Evolutionary conservation across 1,140 invertebrate species (phyloP).

Genomic region (Hirudo medicinalis): DNA sequence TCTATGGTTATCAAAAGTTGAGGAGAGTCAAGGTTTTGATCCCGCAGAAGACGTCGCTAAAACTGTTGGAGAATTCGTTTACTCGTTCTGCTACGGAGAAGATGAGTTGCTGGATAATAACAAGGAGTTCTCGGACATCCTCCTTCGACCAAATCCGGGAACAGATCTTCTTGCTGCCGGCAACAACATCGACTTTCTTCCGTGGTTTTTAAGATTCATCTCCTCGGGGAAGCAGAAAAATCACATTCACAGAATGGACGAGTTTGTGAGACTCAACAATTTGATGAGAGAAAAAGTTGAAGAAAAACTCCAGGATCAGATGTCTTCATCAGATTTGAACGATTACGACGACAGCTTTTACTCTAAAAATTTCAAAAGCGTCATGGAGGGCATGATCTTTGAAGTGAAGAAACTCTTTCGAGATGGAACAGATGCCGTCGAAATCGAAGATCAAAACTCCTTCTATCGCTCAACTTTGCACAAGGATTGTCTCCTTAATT

Average conservation of each 20-base stretch:
- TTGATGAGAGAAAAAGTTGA: conserved; percentile 4
- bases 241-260: conserved; percentile 13
- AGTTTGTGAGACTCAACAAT: conserved; percentile 16
- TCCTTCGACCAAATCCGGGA: conserved; percentile 16
- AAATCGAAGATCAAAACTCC: not conserved
- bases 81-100: conserved; percentile 19
- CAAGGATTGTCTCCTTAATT: conserved; percentile 25
- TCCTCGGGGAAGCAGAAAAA: not conserved
- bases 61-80: conserved; percentile 18
- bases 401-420: conserved; percentile 3
- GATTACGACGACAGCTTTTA: no score
- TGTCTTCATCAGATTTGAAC: not conserved
- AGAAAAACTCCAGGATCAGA: not conserved
- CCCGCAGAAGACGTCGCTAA: conserved; percentile 8
- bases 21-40: not conserved
- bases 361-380: not conserved
- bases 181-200: conserved; percentile 20
- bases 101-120: conserved; percentile 10
- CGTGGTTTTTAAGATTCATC: conserved; percentile 7
- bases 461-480: not conserved
- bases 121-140: conserved; percentile 12
- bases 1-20: not conserved
- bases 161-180: conserved; percentile 20
- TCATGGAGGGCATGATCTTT: conserved; percentile 13
- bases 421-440: not conserved